These are phyloP conservation scores for Lipotes vexillifer DNA, from an alignment of 2,113 vertebrate species.

Conservation along the genomic window DNA sequence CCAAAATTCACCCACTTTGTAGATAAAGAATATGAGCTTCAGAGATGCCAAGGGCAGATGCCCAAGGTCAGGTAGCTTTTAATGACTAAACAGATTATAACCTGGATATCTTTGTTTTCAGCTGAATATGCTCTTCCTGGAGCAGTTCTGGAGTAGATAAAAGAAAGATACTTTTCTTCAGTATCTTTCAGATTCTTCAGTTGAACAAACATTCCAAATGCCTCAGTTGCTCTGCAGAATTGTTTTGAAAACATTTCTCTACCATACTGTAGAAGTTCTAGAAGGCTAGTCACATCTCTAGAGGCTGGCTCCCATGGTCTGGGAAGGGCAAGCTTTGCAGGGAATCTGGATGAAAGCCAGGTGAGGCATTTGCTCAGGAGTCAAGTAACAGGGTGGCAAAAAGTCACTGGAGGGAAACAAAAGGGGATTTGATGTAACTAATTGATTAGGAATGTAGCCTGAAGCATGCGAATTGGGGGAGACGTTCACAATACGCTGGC, in stretches of 20 bases:
- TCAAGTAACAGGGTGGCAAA: slow-evolving; percentile 56
- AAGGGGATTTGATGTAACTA: slow-evolving; percentile 70
- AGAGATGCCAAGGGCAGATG: neutral
- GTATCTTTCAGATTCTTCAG: neutral
- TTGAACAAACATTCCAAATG: neutral
- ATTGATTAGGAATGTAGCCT: slow-evolving; percentile 65
- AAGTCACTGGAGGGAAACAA: slow-evolving; percentile 58
- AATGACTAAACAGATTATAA: neutral
- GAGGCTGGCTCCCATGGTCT: neutral
- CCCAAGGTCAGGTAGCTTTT: neutral
- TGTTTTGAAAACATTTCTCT: neutral
- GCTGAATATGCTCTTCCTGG: neutral
- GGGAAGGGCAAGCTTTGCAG: neutral
- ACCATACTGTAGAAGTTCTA: neutral
- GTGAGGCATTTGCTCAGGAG: slow-evolving; percentile 53
- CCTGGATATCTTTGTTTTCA: neutral
- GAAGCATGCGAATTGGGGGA: slow-evolving; percentile 33
- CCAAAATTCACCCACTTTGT: neutral
- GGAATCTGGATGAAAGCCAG: slow-evolving; percentile 21
- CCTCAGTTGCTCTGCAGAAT: neutral
- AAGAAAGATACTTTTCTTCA: neutral
- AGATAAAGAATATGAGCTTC: neutral
- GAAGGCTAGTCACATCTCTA: neutral
- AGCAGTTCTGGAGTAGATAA: neutral
- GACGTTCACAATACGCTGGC: slow-evolving; percentile 63